Evolutionary conservation across 2,888 invertebrate species (phyloP).

Genomic region (Drosophila anomalipes): DNA sequence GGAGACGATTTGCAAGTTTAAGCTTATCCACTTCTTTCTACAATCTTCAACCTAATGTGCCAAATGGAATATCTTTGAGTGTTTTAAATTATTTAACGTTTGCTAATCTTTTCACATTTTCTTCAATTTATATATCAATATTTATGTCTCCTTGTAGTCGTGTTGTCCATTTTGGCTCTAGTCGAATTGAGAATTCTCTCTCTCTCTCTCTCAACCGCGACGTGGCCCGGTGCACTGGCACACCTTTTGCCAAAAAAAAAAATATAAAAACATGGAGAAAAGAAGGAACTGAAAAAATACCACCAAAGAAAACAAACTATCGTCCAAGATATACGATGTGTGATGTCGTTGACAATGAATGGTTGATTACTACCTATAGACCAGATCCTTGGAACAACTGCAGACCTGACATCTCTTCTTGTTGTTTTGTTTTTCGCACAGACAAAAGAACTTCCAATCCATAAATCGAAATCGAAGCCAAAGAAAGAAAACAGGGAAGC

Average conservation of each 20-base stretch:
- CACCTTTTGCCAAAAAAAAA: slow-evolving; percentile 48
- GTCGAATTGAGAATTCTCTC: background rate
- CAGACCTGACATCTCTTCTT: slow-evolving; percentile 46
- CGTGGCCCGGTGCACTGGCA: slow-evolving; percentile 56
- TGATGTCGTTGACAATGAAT: slow-evolving; percentile 83
- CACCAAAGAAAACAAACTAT: slow-evolving; percentile 64
- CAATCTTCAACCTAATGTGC: background rate
- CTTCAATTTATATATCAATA: background rate
- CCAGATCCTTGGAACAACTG: slow-evolving; percentile 46
- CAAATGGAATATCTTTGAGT: background rate
- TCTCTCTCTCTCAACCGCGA: background rate
- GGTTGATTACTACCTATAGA: slow-evolving; percentile 68
- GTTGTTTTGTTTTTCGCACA: slow-evolving; percentile 63
- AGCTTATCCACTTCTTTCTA: background rate
- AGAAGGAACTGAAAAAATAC: slow-evolving; percentile 39
- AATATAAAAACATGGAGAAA: slow-evolving; percentile 24
- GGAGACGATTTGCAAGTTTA: background rate
- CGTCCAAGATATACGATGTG: slow-evolving; percentile 80
- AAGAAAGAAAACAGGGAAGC: slow-evolving; percentile 39
- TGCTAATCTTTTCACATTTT: background rate
- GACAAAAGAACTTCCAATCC: slow-evolving; percentile 67
- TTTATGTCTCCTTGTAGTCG: background rate
- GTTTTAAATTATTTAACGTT: background rate
- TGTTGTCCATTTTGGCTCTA: background rate
- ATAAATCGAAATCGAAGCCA: slow-evolving; percentile 72